Percentiles rank a stretch among this genome's conserved stretches.
These are phyloP conservation scores for Rugalucina vietnamica DNA, from an alignment of 2,888 invertebrate species.

Conservation along the genomic window DNA sequence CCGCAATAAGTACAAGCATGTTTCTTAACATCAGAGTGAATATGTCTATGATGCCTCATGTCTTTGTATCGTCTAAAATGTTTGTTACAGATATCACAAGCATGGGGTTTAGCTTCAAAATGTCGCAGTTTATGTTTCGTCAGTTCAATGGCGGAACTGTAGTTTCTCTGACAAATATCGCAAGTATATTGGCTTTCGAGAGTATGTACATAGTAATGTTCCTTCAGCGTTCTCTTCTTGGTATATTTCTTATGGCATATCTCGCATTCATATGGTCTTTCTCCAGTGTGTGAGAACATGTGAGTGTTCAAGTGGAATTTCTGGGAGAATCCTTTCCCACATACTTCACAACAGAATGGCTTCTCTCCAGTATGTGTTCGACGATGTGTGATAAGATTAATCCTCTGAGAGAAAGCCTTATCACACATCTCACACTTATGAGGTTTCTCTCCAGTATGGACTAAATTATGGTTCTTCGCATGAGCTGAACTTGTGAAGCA, in stretches of 20 bases:
- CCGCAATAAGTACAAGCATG: not conserved
- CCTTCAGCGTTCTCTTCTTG: not conserved
- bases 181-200: not conserved
- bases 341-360: slow-evolving; percentile 16
- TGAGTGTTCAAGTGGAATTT: slow-evolving; percentile 14
- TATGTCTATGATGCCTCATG: not conserved
- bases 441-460: not conserved
- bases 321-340: not conserved
- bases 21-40: not conserved
- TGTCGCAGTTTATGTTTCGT: not conserved
- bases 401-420: not conserved
- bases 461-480: not conserved
- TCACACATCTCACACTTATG: slow-evolving; percentile 1
- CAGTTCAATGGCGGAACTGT: not conserved
- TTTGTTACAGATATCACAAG: not conserved
- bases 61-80: not conserved
- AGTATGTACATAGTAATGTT: not conserved
- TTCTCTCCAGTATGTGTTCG: slow-evolving; percentile 17
- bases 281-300: not conserved
- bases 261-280: not conserved
- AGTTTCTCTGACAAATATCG: not conserved
- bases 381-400: slow-evolving; percentile 8
- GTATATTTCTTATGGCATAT: not conserved
- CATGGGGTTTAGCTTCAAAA: not conserved
- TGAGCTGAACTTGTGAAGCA: not conserved